Base-by-base conservation (phyloP, 2,113 vertebrate species). In the Nothobranchius kuhntae region DNA sequence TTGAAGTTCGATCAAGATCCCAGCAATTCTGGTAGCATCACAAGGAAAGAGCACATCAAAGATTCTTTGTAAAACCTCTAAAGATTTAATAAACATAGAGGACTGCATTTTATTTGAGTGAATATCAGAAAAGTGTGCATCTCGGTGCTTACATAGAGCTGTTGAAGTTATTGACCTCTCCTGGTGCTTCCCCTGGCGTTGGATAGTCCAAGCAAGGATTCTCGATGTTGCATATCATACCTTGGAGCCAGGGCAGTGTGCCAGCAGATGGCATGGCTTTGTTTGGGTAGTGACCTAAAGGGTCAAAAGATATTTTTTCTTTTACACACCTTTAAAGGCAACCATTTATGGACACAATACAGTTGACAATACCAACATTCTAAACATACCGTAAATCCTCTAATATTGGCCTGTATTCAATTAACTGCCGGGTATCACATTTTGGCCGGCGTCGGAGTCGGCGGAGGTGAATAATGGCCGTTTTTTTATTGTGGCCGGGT, bases 241-340 rank as follows among this genome's bases (percentile, higher is more conserved):
- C 96, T 83, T 99, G 98, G 75, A 99, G 71, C 97, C 97, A 99
- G 5, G 96, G 96, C 75, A 99, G 91, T 8, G 96, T 90, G 56
- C 98, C 98, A 17, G 97, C 96, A 2, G 98, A 99, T 44, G 98
- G 97, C 96, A 99, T 96, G 71, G 96, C 95, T 93, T 99, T 99
- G 84, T 98, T 99, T 70, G 94, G 97, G 83, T 98, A 99, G 81
- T 99, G 96, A 87, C 96, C 98, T 99, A 59, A 51, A 61, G 55
- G 24, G 30, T 30, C 30, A 2, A 30, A 30, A 30, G 30, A 30
- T 30, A 30, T 30, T 4, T 30, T 30, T 30, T 30, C 30, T 30
- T 30, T 30, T 3, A 30, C 30, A 30, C 30, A 30, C 30, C 30
- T 30, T 30, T 4, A 30, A 3, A 30, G 30, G 30, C 30, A 30